Conservation (phyloP, 2,888 invertebrate species). For the Pachydiplax longipennis region DNA sequence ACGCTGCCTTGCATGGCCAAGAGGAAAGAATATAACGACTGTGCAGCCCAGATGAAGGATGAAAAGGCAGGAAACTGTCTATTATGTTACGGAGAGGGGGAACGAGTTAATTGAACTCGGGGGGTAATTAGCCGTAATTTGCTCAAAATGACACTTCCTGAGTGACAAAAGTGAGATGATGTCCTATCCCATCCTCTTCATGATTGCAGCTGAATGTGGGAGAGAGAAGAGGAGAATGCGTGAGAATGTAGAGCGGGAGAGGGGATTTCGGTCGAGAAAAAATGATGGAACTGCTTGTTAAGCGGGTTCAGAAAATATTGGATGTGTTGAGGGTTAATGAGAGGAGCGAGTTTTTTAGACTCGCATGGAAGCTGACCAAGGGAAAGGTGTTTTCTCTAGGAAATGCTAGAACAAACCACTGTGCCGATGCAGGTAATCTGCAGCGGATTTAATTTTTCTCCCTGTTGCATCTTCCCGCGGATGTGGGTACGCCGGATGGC, state of each 20-base stretch:
- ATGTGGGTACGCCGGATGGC: too few relatives aligned
- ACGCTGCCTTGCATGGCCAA: background rate
- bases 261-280: background rate
- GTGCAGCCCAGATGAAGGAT: constrained; percentile 34
- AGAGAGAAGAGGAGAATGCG: background rate
- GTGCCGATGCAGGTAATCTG: too few relatives aligned
- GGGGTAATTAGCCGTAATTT: constrained; percentile 53
- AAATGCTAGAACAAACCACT: too few relatives aligned
- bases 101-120: constrained; percentile 52
- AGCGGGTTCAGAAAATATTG: background rate
- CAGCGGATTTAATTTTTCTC: too few relatives aligned
- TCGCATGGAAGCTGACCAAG: background rate
- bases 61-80: constrained; percentile 53
- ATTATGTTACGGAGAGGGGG: constrained; percentile 51
- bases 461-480: too few relatives aligned
- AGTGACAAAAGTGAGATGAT: constrained; percentile 45
- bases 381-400: background rate
- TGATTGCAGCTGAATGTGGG: background rate
- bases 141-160: constrained; percentile 53
- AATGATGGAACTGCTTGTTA: background rate
- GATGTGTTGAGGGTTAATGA: background rate
- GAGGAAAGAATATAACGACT: constrained; percentile 24
- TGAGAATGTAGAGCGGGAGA: background rate
- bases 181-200: background rate
- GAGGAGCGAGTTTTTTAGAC: background rate